Percentiles rank a stretch among this genome's conserved stretches.
Conservation (phyloP, 2,888 invertebrate species). For the Keiferia lycopersicella region DNA sequence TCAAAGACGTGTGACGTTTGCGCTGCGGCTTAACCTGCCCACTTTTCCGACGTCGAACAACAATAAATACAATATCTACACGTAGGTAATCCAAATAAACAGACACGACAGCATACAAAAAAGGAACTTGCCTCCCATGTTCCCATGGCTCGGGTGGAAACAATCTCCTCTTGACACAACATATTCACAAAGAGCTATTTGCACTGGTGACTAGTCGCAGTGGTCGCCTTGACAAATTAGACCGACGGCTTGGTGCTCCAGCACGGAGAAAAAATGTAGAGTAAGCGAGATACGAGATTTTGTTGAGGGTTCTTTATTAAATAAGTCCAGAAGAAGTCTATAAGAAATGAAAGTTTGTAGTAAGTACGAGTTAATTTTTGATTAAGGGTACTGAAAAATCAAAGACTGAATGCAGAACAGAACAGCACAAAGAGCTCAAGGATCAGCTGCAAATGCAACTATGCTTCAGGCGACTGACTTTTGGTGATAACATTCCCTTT, state of each 20-base stretch:
- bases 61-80: not conserved
- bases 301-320: conserved; percentile 15
- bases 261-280: conserved; percentile 47
- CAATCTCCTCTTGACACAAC: conserved; percentile 78
- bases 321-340: too few relatives aligned
- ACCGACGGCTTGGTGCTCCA: conserved; percentile 56
- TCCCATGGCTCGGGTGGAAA: conserved; percentile 72
- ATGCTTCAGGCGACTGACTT: too few relatives aligned
- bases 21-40: not conserved
- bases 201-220: conserved; percentile 71
- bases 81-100: conserved; percentile 28
- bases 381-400: too few relatives aligned
- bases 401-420: too few relatives aligned
- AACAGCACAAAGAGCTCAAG: too few relatives aligned
- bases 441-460: too few relatives aligned
- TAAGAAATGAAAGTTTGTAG: not conserved
- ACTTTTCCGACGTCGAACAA: not conserved
- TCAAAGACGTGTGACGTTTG: too few relatives aligned
- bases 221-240: conserved; percentile 71
- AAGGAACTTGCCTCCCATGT: conserved; percentile 39
- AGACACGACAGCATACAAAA: conserved; percentile 21
- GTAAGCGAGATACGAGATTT: not conserved
- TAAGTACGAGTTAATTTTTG: too few relatives aligned
- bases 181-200: conserved; percentile 75
- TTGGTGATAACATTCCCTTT: too few relatives aligned